Percentiles rank a stretch among this genome's conserved stretches.
Conservation (phyloP, 92 coral and sea anemone genomes). For the Scolanthus callimorphus region DNA sequence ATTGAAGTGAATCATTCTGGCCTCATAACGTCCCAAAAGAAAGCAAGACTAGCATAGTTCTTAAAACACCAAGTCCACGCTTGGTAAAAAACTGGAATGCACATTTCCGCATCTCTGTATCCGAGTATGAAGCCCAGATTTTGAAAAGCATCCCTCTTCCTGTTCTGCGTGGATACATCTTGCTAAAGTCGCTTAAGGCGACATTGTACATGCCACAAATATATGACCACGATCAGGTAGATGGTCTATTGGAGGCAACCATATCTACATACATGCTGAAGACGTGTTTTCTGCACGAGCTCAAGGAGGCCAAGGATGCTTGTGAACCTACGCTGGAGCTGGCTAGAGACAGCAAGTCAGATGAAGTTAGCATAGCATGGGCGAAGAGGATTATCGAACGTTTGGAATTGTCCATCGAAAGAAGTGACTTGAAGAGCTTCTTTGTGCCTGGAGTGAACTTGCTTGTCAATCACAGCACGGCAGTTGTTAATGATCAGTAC, state of each 20-base stretch:
- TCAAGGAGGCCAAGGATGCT: constrained; percentile 49
- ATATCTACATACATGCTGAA: constrained; percentile 48
- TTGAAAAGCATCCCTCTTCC: too few relatives aligned
- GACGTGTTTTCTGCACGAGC: constrained; percentile 53
- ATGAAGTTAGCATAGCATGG: constrained; percentile 50
- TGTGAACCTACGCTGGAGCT: constrained; percentile 49
- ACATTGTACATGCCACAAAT: constrained; percentile 50
- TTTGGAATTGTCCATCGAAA: constrained; percentile 41
- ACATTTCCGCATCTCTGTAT: too few relatives aligned
- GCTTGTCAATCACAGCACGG: constrained; percentile 35
- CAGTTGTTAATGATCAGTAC: constrained; percentile 45
- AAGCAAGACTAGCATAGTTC: too few relatives aligned
- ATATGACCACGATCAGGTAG: constrained; percentile 39
- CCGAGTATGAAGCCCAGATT: too few relatives aligned
- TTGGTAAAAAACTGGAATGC: too few relatives aligned
- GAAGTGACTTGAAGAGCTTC: constrained; percentile 49
- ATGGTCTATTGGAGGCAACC: constrained; percentile 40
- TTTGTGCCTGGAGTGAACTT: constrained; percentile 52
- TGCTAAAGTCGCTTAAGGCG: constrained; percentile 42
- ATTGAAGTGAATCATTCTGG: too few relatives aligned
- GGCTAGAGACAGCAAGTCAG: constrained; percentile 43
- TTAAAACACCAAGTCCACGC: too few relatives aligned
- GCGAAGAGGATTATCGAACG: constrained; percentile 45
- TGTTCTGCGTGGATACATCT: constrained; percentile 46
- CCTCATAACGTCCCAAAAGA: too few relatives aligned